Evolutionary conservation across 1,140 invertebrate genomes (phyloP), one percentile per base, ranked within the genome.

Genomic region (Tyrophagus putrescentiae): DNA sequence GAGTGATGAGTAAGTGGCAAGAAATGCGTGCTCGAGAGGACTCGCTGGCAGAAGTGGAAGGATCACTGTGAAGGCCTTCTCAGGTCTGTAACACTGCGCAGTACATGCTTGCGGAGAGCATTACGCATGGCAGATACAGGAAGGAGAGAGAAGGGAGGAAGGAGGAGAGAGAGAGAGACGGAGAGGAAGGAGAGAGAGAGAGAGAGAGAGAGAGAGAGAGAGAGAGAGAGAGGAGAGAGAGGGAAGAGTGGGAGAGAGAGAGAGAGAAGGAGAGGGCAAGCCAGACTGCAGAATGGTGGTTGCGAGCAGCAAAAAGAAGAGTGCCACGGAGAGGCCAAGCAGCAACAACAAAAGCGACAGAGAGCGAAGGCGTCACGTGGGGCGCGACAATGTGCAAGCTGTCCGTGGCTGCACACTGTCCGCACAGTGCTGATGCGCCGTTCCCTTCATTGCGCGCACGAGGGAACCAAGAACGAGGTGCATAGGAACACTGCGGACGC

Each of bases 301-400:
- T 48, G 45, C 45, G 45, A 48, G 18, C 7, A 48, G 31, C 7
- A 48, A 48, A 18, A 48, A 48, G 45, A 48, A 48, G 45, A 48
- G n/a, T n/a, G 21, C 21, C 45, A 48, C 9, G 7, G 45, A 13
- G 45, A 48, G 7, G 31, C 7, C 13, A 48, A 7, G 6, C 7
- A 48, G 31, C 45, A 48, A 48, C 45, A 48, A 48, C 7, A n/a
- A 48, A 7, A 7, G 45, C 13, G 45, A 48, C 7, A 48, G 7
- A 6, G 18, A 13, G 7, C 31, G 7, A 48, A 29, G 45, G 45
- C 45, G 45, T 48, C 45, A 48, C 45, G 45, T 48, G 45, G 45
- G 45, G 45, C 45, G 45, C 45, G 45, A 48, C 45, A 48, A 21
- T 21, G 36, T 39, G 36, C 21, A n/a, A 13, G 36, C 36, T 39